Evolutionary conservation across 1,140 invertebrate species (phyloP), one percentile per base, ranked within the genome.

Genomic region (Sycobia sp.): DNA sequence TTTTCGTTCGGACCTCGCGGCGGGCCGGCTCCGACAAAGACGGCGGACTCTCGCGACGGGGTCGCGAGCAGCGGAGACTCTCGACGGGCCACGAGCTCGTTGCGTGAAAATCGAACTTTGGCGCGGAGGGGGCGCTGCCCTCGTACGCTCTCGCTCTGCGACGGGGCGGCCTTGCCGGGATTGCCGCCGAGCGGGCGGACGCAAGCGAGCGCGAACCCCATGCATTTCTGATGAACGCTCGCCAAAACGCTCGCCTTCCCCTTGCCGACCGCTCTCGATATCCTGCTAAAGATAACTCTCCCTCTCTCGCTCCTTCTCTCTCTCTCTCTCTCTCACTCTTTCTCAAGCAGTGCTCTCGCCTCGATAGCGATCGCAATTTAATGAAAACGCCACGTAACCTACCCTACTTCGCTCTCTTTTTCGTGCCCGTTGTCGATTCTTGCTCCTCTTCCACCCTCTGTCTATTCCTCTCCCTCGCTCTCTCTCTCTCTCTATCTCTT

Each of bases 181-280:
- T 63, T 63, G 53, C 46, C 14, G 16, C 27, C 14, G 29, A 8
- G 18, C 22, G 29, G 49, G 16, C 36, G 39, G 22, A 36, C 13
- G 13, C 22, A 39, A 61, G 23, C 34, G 41, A n/a, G n/a, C 58
- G 16, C 41, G 57, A 74, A 76, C 67, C 71, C 73, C 72, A 79
- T 81, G 74, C 77, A 81, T 81, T 79, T 79, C 77, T 78, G 77
- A 79, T 79, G 77, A 80, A 79, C 71, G 69, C 62, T 68, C 56
- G 39, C 53, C 61, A 39, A 59, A 67, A 60, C 41, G 38, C 32
- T 44, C 43, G 38, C 29, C 39, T 39, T 20, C 49, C 46, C 58
- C 55, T 64, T 58, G 36, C 29, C 29, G 11, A 11, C 29, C 29
- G 11, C 13, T 13, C 27, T n/a, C n/a, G n/a, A n/a, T n/a, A n/a